Evolutionary conservation across 2,888 invertebrate genomes (phyloP).

Genomic region (Limenitis camilla): DNA sequence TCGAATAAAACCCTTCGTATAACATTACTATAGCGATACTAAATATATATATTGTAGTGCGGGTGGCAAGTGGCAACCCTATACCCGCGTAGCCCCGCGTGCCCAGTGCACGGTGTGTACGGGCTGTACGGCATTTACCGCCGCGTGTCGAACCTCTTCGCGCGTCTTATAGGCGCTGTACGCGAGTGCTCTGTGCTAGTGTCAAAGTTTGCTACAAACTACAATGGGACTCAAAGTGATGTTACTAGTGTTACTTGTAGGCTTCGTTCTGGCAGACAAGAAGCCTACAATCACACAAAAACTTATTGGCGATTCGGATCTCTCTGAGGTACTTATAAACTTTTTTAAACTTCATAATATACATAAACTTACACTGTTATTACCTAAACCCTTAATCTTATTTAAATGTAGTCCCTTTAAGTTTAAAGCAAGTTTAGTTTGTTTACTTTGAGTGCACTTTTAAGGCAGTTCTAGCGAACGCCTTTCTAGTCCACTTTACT

Average conservation of each 20-base stretch:
- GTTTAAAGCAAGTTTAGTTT: conserved; percentile 5
- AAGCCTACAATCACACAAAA: conserved; percentile 76
- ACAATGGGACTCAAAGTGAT: conserved; percentile 56
- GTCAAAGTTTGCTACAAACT: conserved; percentile 1
- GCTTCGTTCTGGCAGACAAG: conserved; percentile 47
- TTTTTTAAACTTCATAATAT: neutral
- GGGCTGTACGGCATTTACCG: conserved; percentile 48
- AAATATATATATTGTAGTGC: too few species aligned
- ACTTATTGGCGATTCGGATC: conserved; percentile 77
- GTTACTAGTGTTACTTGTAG: conserved; percentile 55
- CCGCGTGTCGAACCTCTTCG: conserved; percentile 43
- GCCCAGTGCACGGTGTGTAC: too few species aligned
- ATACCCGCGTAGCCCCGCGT: too few species aligned
- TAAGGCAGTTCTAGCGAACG: conserved; percentile 7
- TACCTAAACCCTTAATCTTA: too few species aligned
- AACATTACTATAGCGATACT: too few species aligned
- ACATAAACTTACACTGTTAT: too few species aligned
- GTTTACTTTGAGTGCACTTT: conserved; percentile 12
- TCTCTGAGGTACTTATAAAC: conserved; percentile 74
- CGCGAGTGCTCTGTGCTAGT: conserved; percentile 55
- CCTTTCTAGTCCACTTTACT: conserved; percentile 17
- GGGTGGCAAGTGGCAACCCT: too few species aligned
- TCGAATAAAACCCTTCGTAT: too few species aligned
- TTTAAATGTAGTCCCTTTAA: neutral
- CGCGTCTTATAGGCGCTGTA: conserved; percentile 45